A percentile compares a stretch with the other conserved stretches of the same genome.
Evolutionary conservation across 1,140 invertebrate genomes (phyloP).

Genomic region (Sinonovacula constricta): DNA sequence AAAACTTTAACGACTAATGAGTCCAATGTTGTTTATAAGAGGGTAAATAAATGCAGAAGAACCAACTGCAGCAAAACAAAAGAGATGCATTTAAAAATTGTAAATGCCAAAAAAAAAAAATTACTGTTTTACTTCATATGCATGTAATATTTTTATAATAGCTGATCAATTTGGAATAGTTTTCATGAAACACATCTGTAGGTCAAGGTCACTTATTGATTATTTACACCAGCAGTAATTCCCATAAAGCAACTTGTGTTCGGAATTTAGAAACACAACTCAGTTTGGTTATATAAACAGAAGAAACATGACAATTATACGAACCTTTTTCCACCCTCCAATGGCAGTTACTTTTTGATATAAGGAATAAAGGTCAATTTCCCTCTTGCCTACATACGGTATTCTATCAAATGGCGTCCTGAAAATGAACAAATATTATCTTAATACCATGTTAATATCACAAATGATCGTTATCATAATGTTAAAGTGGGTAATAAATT

Average conservation of each 20-base stretch:
- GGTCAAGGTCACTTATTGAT: constrained; percentile 26
- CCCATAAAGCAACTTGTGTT: not conserved
- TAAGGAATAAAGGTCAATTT: constrained; percentile 93
- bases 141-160: too few relatives aligned
- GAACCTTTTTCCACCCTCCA: constrained; percentile 95
- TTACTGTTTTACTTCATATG: too few relatives aligned
- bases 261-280: not conserved
- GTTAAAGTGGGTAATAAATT: not conserved
- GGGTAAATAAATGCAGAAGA: too few relatives aligned
- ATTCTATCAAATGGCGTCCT: constrained; percentile 87
- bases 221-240: not conserved
- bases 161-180: not conserved
- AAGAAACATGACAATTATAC: not conserved
- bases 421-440: constrained; percentile 66
- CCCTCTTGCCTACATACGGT: constrained; percentile 91
- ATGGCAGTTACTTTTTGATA: constrained; percentile 93
- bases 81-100: not conserved
- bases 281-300: not conserved
- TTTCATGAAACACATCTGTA: not conserved
- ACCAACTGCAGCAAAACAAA: too few relatives aligned
- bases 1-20: too few relatives aligned
- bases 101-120: not conserved
- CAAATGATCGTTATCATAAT: not conserved
- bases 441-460: constrained; percentile 15
- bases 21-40: too few relatives aligned